These are phyloP conservation scores for Botrylloides violaceus DNA, from an alignment of 23 tunicate genomes.

Conservation along the genomic window DNA sequence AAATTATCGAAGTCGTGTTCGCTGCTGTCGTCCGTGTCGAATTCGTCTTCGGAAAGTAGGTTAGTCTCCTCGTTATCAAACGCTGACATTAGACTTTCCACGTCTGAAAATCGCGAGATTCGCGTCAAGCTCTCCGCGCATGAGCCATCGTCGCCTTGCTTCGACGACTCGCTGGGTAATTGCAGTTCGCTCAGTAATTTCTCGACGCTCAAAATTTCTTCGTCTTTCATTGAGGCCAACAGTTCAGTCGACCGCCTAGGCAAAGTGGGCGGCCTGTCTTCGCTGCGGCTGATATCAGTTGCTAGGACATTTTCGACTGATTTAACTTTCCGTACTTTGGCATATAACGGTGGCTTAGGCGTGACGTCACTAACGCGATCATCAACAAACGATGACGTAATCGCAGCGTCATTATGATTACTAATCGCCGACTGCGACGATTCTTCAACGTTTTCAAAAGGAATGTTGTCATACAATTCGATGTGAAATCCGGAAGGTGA, in stretches of 20 bases:
- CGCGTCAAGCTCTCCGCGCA: background rate
- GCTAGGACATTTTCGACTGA: constrained; percentile 15
- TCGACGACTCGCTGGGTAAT: background rate
- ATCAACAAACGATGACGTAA: too few species aligned
- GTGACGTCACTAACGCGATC: background rate
- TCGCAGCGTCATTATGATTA: background rate
- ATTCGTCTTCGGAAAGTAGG: background rate
- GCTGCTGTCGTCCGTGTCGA: background rate
- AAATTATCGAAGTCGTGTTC: background rate
- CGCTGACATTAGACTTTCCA: constrained; percentile 23
- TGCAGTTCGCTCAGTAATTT: background rate
- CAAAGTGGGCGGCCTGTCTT: background rate
- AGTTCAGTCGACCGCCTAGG: background rate
- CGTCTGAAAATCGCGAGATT: constrained; percentile 21
- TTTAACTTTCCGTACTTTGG: constrained; percentile 14
- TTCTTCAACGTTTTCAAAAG: too few species aligned
- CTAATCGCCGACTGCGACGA: background rate
- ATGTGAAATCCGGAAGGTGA: constrained; percentile 2
- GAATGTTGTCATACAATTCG: constrained; percentile 15
- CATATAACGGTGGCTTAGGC: constrained; percentile 19
- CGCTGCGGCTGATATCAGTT: constrained; percentile 16
- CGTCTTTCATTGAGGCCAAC: background rate
- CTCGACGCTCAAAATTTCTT: background rate
- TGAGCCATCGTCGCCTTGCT: background rate
- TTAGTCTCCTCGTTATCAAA: background rate